A percentile compares a stretch with the other conserved stretches of the same genome.
These are phyloP conservation scores for Campylomormyrus numenius DNA, from an alignment of 2,113 vertebrate genomes.

Conservation along the genomic window DNA sequence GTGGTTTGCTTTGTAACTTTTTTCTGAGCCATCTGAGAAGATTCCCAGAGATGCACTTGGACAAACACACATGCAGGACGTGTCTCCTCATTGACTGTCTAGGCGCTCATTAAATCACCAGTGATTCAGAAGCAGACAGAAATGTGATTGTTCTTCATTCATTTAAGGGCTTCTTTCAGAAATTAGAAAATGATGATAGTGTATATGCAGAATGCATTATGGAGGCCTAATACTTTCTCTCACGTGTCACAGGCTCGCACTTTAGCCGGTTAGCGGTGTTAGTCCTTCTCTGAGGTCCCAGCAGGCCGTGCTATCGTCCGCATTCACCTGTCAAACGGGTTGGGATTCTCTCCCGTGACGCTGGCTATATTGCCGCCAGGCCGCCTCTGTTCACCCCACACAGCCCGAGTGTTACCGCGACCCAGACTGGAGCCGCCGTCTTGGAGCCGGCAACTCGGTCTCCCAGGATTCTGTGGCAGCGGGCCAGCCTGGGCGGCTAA, in stretches of 20 bases:
- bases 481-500: conserved; percentile 6
- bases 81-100: no score
- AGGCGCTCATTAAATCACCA: not conserved
- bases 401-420: not conserved
- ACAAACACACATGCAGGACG: not conserved
- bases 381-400: not conserved
- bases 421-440: not conserved
- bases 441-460: not conserved
- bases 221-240: not conserved
- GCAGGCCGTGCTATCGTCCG: not conserved
- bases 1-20: not conserved
- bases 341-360: not conserved
- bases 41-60: not conserved
- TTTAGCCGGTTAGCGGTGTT: not conserved
- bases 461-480: not conserved
- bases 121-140: not conserved
- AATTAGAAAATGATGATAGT: not conserved
- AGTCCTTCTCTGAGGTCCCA: not conserved
- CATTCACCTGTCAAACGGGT: not conserved
- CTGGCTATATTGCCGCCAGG: not conserved
- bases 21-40: not conserved
- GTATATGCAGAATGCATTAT: not conserved
- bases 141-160: not conserved
- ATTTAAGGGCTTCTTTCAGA: not conserved
- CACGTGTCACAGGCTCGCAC: not conserved